Evolutionary conservation across 2,888 invertebrate genomes (phyloP).

Genomic region (Stegophylla sp.): DNA sequence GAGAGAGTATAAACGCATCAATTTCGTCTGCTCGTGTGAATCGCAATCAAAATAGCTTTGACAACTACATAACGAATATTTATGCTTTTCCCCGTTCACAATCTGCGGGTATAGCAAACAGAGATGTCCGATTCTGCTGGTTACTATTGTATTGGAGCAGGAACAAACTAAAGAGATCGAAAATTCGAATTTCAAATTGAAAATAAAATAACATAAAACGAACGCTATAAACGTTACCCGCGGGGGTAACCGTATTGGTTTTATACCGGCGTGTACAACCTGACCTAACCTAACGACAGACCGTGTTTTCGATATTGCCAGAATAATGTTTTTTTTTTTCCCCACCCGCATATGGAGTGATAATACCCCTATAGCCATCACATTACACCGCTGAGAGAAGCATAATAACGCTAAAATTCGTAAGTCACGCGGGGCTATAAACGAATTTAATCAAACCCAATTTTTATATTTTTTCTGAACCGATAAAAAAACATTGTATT

Average conservation of each 20-base stretch:
- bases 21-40: neutral
- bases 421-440: neutral
- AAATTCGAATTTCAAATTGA: conserved; percentile 19
- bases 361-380: neutral
- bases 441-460: conserved; percentile 11
- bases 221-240: neutral
- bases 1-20: neutral
- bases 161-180: neutral
- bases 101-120: too few relatives aligned
- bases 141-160: neutral
- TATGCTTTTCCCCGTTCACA: too few relatives aligned
- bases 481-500: conserved; percentile 21
- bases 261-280: neutral
- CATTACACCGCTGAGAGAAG: neutral
- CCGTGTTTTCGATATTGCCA: neutral
- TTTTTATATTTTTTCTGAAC: neutral
- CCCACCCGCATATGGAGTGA: neutral
- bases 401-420: neutral
- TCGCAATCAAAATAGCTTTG: neutral
- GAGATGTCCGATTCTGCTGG: too few relatives aligned
- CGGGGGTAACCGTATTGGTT: conserved; percentile 37
- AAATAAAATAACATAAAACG: conserved; percentile 29
- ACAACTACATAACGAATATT: neutral
- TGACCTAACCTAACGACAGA: neutral
- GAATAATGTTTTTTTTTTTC: neutral